Conservation (phyloP, 2,113 vertebrate genomes). For the Seriola aureovittata region DNA sequence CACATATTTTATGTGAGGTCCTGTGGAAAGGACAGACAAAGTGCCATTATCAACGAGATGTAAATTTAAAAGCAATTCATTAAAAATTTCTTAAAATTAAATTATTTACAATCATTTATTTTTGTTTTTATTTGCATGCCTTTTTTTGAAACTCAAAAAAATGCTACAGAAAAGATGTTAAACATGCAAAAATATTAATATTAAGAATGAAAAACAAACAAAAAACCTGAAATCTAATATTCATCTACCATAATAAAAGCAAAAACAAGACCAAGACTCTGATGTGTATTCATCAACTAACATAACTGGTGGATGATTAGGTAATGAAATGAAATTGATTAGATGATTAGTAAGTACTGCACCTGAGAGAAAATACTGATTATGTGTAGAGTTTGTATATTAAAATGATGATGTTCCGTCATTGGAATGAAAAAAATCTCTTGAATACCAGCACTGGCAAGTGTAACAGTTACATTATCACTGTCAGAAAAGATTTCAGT, state of each 20-base stretch:
- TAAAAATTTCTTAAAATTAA: no score
- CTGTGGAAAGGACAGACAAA: no score
- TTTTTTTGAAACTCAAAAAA: no score
- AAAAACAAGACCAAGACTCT: no score
- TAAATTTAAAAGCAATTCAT: neutral
- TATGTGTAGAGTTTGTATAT: neutral
- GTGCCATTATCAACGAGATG: neutral
- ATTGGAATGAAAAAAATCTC: neutral
- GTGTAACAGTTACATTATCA: neutral
- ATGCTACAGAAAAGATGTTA: neutral
- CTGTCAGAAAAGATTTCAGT: neutral
- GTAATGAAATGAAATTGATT: no score
- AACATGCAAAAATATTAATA: neutral
- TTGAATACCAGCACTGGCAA: neutral
- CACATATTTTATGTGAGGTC: neutral
- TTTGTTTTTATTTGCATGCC: no score
- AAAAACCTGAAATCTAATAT: no score
- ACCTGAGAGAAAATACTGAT: neutral
- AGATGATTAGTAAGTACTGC: neutral
- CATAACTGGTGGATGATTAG: no score
- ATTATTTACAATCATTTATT: no score
- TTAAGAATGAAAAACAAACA: no score
- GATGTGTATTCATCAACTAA: no score
- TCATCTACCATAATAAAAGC: no score
- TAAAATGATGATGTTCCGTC: neutral